Conservation (phyloP, 2,113 vertebrate genomes). For the Atlantisia rogersi region DNA sequence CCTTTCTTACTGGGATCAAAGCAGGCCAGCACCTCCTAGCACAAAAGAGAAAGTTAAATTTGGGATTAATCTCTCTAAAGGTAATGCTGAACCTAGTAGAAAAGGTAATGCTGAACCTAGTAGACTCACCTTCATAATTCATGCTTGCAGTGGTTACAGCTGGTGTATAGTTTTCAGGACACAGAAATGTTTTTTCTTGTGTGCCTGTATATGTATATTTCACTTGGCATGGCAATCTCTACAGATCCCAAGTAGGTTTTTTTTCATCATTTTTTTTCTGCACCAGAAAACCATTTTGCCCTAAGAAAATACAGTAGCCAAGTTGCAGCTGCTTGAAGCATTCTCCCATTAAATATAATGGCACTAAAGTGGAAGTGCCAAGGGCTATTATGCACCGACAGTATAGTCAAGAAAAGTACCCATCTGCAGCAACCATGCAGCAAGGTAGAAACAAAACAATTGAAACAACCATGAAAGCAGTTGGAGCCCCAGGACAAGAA, state of each 20-base stretch:
- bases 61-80: neutral
- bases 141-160: neutral
- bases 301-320: neutral
- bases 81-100: neutral
- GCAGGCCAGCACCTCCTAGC: neutral
- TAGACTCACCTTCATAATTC: neutral
- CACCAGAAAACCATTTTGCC: neutral
- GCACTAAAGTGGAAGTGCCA: neutral
- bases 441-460: slow-evolving; percentile 51
- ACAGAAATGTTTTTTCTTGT: neutral
- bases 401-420: slow-evolving; percentile 7
- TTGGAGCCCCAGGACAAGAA: slow-evolving; percentile 42
- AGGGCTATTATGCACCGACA: neutral
- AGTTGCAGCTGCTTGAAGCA: slow-evolving; percentile 1
- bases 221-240: neutral
- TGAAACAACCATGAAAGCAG: slow-evolving; percentile 44
- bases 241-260: neutral
- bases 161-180: neutral
- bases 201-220: neutral
- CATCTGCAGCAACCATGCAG: slow-evolving; percentile 33
- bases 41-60: neutral
- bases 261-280: neutral
- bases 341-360: slow-evolving; percentile 26
- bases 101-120: too few relatives aligned
- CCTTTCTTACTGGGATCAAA: neutral